These are phyloP conservation scores for Anaspis maculata DNA, from an alignment of 2,888 invertebrate genomes.

Conservation along the genomic window DNA sequence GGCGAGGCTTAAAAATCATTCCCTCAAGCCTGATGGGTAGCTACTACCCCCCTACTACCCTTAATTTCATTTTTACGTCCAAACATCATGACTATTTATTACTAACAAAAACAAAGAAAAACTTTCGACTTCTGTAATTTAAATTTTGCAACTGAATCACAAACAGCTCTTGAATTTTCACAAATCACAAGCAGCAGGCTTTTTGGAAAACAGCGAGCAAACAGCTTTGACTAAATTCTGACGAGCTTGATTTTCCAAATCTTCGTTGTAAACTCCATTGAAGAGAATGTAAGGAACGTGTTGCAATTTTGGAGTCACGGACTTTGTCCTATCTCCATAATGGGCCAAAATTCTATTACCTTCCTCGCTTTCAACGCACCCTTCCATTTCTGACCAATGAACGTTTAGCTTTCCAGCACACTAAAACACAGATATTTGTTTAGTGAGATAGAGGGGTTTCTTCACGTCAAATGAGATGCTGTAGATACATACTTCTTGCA, in stretches of 20 bases:
- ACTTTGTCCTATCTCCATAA: slow-evolving; percentile 7
- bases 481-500: too few species aligned
- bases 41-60: too few species aligned
- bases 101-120: too few species aligned
- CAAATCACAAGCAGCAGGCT: slow-evolving; percentile 1
- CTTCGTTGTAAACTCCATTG: slow-evolving; percentile 9
- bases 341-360: slow-evolving; percentile 8
- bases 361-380: slow-evolving; percentile 7
- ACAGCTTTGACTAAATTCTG: slow-evolving; percentile 10
- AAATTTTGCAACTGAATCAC: too few species aligned
- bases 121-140: too few species aligned
- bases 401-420: slow-evolving; percentile 14
- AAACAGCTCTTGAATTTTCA: background rate
- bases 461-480: too few species aligned
- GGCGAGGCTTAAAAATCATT: too few species aligned
- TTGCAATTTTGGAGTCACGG: slow-evolving; percentile 5
- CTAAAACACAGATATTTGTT: slow-evolving; percentile 14
- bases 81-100: too few species aligned
- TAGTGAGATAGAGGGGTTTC: too few species aligned
- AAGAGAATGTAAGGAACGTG: slow-evolving; percentile 13
- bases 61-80: too few species aligned
- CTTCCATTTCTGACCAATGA: slow-evolving; percentile 10
- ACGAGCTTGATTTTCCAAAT: slow-evolving; percentile 7
- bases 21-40: too few species aligned
- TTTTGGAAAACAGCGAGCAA: slow-evolving; percentile 5